Conservation (phyloP, 2,888 invertebrate genomes). For the Nysson spinosus region DNA sequence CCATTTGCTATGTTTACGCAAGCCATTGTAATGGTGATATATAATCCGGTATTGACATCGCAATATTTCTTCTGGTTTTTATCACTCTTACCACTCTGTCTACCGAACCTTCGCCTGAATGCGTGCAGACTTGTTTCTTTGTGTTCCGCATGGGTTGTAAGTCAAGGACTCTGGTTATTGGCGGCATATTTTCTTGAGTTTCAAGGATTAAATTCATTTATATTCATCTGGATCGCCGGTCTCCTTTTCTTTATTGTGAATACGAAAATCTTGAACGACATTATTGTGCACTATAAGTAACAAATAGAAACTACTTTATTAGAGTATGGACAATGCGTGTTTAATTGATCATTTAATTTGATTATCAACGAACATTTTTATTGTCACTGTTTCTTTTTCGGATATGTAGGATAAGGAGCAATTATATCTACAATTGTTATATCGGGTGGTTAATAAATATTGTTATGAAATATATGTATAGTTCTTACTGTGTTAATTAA, state of each 20-base stretch:
- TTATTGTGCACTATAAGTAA: constrained; percentile 75
- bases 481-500: too few species aligned
- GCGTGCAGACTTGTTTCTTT: constrained; percentile 79
- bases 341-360: background rate
- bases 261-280: constrained; percentile 82
- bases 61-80: constrained; percentile 99
- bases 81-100: constrained; percentile 89
- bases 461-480: too few species aligned
- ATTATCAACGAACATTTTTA: background rate
- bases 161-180: constrained; percentile 92
- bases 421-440: too few species aligned
- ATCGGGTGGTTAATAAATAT: too few species aligned
- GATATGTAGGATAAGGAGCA: too few species aligned
- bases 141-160: constrained; percentile 81
- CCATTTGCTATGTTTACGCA: constrained; percentile 91
- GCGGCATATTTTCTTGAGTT: constrained; percentile 97
- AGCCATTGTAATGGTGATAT: constrained; percentile 92
- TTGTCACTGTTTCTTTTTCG: too few species aligned
- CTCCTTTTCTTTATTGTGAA: constrained; percentile 91
- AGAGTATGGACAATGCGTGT: too few species aligned
- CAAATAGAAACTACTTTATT: constrained; percentile 1
- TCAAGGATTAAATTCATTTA: constrained; percentile 88
- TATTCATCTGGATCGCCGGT: constrained; percentile 90
- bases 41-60: constrained; percentile 97
- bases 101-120: constrained; percentile 83